phyloP scores from a whole-genome alignment of 2,797 vertebrate genomes.

The Prionace glauca region DNA sequence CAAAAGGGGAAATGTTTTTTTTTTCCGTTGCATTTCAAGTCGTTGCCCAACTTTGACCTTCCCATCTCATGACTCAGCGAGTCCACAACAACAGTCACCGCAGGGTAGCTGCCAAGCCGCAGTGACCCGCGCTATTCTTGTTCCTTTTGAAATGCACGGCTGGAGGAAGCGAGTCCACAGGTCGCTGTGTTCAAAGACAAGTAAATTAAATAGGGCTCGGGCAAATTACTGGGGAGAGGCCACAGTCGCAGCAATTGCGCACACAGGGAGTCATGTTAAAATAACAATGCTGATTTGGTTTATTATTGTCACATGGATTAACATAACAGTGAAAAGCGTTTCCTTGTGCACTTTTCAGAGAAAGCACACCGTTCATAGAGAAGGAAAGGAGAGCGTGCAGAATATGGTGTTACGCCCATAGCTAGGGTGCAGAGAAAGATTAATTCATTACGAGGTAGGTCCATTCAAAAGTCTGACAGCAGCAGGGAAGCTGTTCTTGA shows the following conservation, averaged over 20 bases:
- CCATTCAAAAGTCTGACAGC: no score
- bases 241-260: no score
- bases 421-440: no score
- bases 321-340: no score
- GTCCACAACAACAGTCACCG: neutral
- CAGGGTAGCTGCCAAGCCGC: neutral
- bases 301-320: no score
- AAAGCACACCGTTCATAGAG: no score
- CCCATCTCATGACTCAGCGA: neutral
- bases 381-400: no score
- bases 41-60: conserved; percentile 15
- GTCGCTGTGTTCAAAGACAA: conserved; percentile 26
- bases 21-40: neutral
- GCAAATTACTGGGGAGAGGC: neutral
- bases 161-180: neutral
- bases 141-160: neutral
- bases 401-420: no score
- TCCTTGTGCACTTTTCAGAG: no score
- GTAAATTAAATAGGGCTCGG: neutral
- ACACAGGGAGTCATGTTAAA: neutral
- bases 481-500: no score
- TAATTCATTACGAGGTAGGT: no score
- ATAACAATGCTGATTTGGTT: neutral
- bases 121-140: neutral
- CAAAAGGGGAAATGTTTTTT: neutral